phyloP scores from a whole-genome alignment of 1,140 invertebrate species.

The Galleria mellonella region DNA sequence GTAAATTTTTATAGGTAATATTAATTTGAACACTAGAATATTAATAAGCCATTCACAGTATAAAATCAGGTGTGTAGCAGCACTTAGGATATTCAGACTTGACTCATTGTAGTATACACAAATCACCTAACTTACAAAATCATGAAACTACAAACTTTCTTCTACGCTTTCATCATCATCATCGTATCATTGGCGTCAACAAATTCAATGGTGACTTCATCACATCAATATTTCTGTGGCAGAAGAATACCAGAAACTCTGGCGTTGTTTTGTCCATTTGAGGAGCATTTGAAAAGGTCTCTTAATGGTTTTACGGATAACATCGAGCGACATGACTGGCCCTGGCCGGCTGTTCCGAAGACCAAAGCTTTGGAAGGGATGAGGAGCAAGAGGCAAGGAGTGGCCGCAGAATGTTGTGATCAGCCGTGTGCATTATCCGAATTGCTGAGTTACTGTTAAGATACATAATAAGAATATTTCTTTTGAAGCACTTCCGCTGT shows the following conservation, averaged over 20 bases:
- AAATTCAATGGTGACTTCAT: background rate
- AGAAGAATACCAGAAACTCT: background rate
- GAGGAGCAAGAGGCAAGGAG: background rate
- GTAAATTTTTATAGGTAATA: too few relatives aligned
- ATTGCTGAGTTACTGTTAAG: constrained; percentile 1
- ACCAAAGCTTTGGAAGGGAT: background rate
- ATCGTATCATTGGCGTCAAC: background rate
- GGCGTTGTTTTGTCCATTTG: background rate
- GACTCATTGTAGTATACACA: too few relatives aligned
- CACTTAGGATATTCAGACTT: too few relatives aligned
- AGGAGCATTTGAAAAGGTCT: background rate
- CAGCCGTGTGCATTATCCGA: background rate
- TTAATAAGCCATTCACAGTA: too few relatives aligned
- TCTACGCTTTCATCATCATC: background rate
- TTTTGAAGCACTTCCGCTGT: too few relatives aligned
- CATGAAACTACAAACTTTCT: background rate
- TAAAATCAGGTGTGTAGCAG: too few relatives aligned
- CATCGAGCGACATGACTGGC: background rate
- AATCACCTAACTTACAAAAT: background rate
- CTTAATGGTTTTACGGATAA: background rate
- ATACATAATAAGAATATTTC: too few relatives aligned
- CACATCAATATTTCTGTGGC: background rate
- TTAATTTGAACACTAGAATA: too few relatives aligned
- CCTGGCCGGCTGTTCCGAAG: background rate
- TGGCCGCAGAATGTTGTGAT: background rate